phyloP scores from a whole-genome alignment of 2,888 invertebrate genomes.

The Perizoma flavofasciatum region DNA sequence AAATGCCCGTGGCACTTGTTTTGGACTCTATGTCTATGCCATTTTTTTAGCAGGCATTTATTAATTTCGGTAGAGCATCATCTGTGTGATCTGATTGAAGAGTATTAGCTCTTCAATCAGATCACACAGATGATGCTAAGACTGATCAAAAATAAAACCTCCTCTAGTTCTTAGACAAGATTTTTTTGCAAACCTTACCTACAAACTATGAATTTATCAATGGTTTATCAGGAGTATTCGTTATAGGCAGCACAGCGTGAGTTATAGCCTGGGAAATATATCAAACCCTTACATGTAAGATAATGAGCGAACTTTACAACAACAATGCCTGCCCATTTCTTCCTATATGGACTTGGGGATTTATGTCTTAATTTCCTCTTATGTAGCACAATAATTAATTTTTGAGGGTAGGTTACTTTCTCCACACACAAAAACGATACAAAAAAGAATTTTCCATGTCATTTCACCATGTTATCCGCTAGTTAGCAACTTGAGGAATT shows the following conservation, averaged over 20 bases:
- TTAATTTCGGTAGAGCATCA: too few species aligned
- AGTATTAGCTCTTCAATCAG: too few species aligned
- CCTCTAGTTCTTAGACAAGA: not conserved
- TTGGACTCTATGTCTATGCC: too few species aligned
- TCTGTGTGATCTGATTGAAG: too few species aligned
- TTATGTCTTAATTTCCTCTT: conserved; percentile 24
- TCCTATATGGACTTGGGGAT: conserved; percentile 14
- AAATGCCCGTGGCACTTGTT: too few species aligned
- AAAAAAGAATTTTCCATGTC: too few species aligned
- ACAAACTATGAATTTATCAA: conserved; percentile 19
- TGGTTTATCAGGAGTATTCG: conserved; percentile 19
- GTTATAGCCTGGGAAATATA: conserved; percentile 23
- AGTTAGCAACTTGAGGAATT: too few species aligned
- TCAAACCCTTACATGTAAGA: conserved; percentile 35
- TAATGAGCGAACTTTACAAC: conserved; percentile 25
- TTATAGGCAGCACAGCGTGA: conserved; percentile 17
- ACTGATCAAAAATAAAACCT: too few species aligned
- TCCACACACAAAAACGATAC: not conserved
- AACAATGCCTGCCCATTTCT: conserved; percentile 20
- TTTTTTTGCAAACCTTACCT: conserved; percentile 14
- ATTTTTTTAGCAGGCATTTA: too few species aligned
- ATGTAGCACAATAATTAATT: conserved; percentile 2
- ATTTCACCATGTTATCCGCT: too few species aligned
- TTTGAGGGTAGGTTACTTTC: not conserved
- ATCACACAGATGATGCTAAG: too few species aligned